Evolutionary conservation across 1,140 invertebrate genomes (phyloP), one percentile per base, ranked within the genome.

Genomic region (Drepana arcuata): DNA sequence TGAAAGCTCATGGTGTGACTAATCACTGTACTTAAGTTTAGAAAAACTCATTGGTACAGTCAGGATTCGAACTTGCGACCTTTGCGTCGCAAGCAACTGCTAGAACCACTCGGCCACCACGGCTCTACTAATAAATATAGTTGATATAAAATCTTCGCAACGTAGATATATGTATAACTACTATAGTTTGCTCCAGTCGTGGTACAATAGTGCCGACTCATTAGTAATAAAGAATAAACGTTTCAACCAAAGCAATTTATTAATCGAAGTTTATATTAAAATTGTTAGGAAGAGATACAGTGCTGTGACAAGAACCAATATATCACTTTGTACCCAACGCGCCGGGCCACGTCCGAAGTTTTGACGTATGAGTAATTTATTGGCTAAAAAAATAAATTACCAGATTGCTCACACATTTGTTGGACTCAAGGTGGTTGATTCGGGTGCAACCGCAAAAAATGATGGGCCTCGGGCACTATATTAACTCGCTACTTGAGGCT

Each of bases 311-410:
- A 66, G 70, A 24, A 35, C 71, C 77, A 73, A 81, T 81, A 81
- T 73, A 78, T 81, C 73, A 81, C 72, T 66, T 49, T 49, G 55
- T 41, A 30, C 34, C 25, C 6, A 26, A 26, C 35, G 45, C 47
- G 56, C 49, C 51, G 51, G 43, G 27, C 37, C 59, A 54, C 56
- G 61, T 68, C 70, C 66, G 43, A 68, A 69, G 54, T 79, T 81
- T 77, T 81, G 77, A 81, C 74, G 57, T 69, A 59, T 81, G 77
- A 81, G 74, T 81, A 69, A 81, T 81, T 75, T 81, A 81, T 81
- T 75, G 69, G 59, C 49, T 64, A 71, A 81, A 81, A 81, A 81
- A 81, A 79, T 65, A 79, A 79, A 81, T 79, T 77, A 81, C 70
- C 48, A 59, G 64, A 75, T 70, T 73, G 72, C 63, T 66, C 74